phyloP scores from a whole-genome alignment of 1,140 invertebrate genomes.

The Rhopalosiphum padi region DNA sequence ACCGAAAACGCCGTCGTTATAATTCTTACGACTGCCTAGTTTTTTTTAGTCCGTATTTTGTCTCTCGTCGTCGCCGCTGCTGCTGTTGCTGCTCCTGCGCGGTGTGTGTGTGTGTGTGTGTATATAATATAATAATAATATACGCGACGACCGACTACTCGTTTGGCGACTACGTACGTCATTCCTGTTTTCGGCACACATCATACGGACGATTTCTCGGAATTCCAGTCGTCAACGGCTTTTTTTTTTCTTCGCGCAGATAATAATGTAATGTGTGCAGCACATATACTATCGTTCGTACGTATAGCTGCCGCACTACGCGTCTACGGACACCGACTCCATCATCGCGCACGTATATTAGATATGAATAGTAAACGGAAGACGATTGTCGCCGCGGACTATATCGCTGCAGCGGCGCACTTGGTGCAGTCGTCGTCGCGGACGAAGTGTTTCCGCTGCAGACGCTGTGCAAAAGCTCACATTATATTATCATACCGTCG shows the following conservation, averaged over 20 bases:
- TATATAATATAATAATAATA: not conserved
- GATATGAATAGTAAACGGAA: not conserved
- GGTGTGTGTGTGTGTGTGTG: no score
- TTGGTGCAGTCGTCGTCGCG: no score
- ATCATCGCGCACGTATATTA: no score
- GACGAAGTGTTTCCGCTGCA: no score
- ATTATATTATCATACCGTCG: no score
- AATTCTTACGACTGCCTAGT: not conserved
- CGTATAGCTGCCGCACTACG: not conserved
- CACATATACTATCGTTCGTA: not conserved
- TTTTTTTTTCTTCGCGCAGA: not conserved
- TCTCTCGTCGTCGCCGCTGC: not conserved
- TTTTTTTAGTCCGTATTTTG: not conserved
- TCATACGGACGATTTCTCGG: slow-evolving; percentile 53
- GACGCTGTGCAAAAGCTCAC: no score
- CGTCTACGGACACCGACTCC: not conserved
- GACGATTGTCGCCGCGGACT: no score
- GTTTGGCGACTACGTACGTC: slow-evolving; percentile 55
- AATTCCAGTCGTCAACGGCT: slow-evolving; percentile 23
- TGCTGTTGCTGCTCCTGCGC: no score
- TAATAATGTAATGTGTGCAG: not conserved
- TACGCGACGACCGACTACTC: slow-evolving; percentile 4
- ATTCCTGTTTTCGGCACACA: slow-evolving; percentile 58
- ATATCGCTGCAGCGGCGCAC: no score
- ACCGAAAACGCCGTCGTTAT: slow-evolving; percentile 43